Evolutionary conservation across 2,113 vertebrate genomes (phyloP).

Genomic region (Solea solea): DNA sequence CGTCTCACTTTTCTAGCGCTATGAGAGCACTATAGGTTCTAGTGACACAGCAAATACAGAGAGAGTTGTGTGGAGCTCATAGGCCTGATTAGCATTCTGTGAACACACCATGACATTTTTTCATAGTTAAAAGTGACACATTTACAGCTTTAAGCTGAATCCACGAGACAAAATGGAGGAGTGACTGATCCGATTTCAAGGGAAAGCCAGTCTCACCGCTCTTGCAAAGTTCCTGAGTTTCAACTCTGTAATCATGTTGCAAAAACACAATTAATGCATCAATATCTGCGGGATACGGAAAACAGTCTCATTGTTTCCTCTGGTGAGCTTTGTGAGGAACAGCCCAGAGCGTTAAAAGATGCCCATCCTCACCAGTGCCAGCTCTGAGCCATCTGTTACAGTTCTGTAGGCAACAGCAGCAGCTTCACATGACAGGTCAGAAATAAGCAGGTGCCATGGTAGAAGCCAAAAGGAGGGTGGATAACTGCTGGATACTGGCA

Average conservation of each 20-base stretch:
- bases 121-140: no score
- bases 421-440: slow-evolving; percentile 55
- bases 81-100: no score
- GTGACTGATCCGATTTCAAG: neutral
- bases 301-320: neutral
- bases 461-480: slow-evolving; percentile 31
- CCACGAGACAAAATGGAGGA: neutral
- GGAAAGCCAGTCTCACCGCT: neutral
- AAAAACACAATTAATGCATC: neutral
- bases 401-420: slow-evolving; percentile 45
- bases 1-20: no score
- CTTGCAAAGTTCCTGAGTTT: neutral
- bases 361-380: slow-evolving; percentile 1
- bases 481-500: slow-evolving; percentile 11
- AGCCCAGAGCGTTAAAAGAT: slow-evolving; percentile 43
- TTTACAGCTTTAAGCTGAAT: neutral
- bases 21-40: no score
- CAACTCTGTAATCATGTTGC: neutral
- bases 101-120: no score
- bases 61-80: no score
- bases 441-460: slow-evolving; percentile 47
- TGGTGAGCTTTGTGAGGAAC: slow-evolving; percentile 24
- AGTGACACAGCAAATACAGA: no score
- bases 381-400: slow-evolving; percentile 60
- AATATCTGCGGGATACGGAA: slow-evolving; percentile 17